Base-by-base conservation (phyloP, 1,140 invertebrate genomes). In the Eueides isabella region DNA sequence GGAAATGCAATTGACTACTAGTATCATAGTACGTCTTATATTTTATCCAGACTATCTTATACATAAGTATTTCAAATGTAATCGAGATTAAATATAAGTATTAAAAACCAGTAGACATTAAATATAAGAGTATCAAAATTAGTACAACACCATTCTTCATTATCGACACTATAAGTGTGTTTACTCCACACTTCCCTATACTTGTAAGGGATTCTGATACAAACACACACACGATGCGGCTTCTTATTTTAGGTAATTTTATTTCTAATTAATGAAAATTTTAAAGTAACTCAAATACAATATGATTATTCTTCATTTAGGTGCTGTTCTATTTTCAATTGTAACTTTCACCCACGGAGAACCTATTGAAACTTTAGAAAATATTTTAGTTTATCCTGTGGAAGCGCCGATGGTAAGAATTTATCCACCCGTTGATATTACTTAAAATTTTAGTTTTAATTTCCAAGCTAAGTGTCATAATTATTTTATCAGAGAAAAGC, bases 81-180 rank as follows among this genome's bases (percentile, higher is more conserved):
- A 41, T 41, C 14, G 14, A 19, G n/a, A 48, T 48, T 44, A 67
- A 41, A 67, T 63, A 11, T 7, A 14, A 83, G 77, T 76, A 87
- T 84, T 82, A 87, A 85, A 75, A 83, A n/a, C n/a, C n/a, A n/a
- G n/a, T n/a, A n/a, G n/a, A n/a, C n/a, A n/a, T n/a, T 44, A 67
- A 41, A 67, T 63, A 11, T 7, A 14, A 80, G 16, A 83, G 77
- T 76, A 87, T 84, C 83, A 87, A 85, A 75, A 83, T 48, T 67
- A 48, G 63, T 80, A 11, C 68, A 41, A 71, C 48, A 31, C 28
- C 11, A 48, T 65, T 12, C 55, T 64, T 72, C 84, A 85, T 85
- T 85, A 84, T 80, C 67, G 61, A 80, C 76, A 80, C 80, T 90
- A 91, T 91, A 90, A 88, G 87, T 87, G 77, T 63, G 78, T 71